Conservation (phyloP, 92 coral and sea anemone species). For the Blastomussa wellsi region DNA sequence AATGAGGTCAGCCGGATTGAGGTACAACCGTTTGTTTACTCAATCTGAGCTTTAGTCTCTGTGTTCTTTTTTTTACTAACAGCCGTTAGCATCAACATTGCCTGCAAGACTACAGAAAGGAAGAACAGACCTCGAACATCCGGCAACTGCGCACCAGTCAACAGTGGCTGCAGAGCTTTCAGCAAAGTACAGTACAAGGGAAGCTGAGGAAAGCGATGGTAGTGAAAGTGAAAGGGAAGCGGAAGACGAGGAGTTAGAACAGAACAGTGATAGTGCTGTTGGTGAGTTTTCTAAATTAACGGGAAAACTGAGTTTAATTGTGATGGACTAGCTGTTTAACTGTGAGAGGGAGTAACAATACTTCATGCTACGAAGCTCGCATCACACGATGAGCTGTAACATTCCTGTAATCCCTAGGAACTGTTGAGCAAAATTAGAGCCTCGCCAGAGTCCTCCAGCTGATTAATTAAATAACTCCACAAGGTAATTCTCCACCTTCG, state of each 20-base stretch:
- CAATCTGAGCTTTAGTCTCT: background rate
- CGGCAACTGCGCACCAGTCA: background rate
- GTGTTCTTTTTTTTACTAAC: background rate
- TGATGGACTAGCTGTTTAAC: too few species aligned
- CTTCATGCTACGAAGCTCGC: too few species aligned
- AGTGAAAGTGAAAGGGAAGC: conserved; percentile 49
- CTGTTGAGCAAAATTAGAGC: too few species aligned
- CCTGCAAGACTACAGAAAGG: conserved; percentile 25
- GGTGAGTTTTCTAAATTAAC: conserved; percentile 39
- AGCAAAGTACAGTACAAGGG: conserved; percentile 7
- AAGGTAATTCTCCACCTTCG: too few species aligned
- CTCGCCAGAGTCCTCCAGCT: too few species aligned
- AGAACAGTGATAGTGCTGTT: conserved; percentile 81
- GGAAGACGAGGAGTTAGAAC: conserved; percentile 62
- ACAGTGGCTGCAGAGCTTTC: conserved; percentile 31
- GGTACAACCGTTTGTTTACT: too few species aligned
- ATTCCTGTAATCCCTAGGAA: too few species aligned
- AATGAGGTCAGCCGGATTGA: background rate
- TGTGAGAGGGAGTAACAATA: too few species aligned
- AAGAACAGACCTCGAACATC: conserved; percentile 18
- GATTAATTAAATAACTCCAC: too few species aligned
- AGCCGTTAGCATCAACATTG: conserved; percentile 35
- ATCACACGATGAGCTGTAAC: too few species aligned
- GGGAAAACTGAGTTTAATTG: too few species aligned
- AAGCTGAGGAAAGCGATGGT: conserved; percentile 19